phyloP scores from a whole-genome alignment of 2,113 vertebrate genomes.

The Saimiri boliviensis region DNA sequence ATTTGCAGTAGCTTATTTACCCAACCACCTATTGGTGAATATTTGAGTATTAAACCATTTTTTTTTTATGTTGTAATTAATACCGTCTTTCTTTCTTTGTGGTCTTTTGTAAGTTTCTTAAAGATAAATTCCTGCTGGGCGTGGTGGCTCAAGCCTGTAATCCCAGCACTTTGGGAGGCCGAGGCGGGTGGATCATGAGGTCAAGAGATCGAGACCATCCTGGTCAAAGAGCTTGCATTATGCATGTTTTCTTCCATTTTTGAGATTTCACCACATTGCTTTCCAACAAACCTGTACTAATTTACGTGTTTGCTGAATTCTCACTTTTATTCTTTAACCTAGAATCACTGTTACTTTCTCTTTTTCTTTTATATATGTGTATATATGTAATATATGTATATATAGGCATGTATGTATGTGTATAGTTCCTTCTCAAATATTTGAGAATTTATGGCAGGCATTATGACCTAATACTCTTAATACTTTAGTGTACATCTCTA shows the following conservation, averaged over 20 bases:
- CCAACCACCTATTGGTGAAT: background rate
- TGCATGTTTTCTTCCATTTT: background rate
- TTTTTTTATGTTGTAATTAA: background rate
- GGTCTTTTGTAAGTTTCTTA: background rate
- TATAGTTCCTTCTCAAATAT: background rate
- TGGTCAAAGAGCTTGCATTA: background rate
- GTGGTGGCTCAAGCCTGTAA: too few species aligned
- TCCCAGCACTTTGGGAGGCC: too few species aligned
- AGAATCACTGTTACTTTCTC: background rate
- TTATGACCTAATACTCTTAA: background rate
- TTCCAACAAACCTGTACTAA: background rate
- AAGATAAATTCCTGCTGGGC: background rate
- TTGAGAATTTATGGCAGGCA: background rate
- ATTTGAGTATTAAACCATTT: slow-evolving; percentile 1
- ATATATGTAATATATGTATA: background rate
- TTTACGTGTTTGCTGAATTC: slow-evolving; percentile 14
- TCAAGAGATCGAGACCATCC: too few species aligned
- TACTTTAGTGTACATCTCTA: background rate
- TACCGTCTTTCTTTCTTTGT: background rate
- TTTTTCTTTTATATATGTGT: background rate
- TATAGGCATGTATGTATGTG: background rate
- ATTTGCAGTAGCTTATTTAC: background rate
- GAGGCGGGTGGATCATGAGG: too few species aligned
- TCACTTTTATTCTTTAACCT: background rate
- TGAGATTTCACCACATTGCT: background rate